Evolutionary conservation across 2,888 invertebrate genomes (phyloP).

Genomic region (Epinotia demarniana): DNA sequence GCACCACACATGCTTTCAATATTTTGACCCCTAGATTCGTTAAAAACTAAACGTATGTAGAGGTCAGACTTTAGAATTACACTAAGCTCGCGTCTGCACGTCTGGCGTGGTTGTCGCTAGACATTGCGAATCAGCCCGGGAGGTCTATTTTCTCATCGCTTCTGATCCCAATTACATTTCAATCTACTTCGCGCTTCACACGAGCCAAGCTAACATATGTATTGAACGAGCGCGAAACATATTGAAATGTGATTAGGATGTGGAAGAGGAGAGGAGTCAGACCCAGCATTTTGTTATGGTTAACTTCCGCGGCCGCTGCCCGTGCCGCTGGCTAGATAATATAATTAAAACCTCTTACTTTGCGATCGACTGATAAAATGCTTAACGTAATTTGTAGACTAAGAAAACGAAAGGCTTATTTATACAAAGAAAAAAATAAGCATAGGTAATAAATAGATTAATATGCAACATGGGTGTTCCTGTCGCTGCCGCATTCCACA

Average conservation of each 20-base stretch:
- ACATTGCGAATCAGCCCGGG: not conserved
- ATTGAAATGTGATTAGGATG: not conserved
- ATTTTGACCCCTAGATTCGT: not conserved
- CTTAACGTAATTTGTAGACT: conserved; percentile 11
- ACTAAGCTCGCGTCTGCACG: too few relatives aligned
- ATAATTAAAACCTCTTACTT: conserved; percentile 42
- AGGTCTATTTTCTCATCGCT: not conserved
- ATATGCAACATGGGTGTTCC: too few relatives aligned
- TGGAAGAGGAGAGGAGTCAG: not conserved
- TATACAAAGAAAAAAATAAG: not conserved
- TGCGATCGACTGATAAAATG: conserved; percentile 29
- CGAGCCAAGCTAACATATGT: not conserved
- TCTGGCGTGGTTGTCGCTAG: not conserved
- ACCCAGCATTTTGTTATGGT: conserved; percentile 33
- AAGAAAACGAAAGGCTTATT: not conserved
- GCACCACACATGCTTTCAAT: not conserved
- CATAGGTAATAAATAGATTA: too few relatives aligned
- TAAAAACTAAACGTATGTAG: not conserved
- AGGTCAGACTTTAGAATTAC: not conserved
- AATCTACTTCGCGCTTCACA: not conserved
- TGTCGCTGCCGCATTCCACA: too few relatives aligned
- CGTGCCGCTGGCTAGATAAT: conserved; percentile 2
- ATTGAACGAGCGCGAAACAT: not conserved
- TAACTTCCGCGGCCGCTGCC: conserved; percentile 28
- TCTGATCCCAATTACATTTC: not conserved